phyloP scores from a whole-genome alignment of 1,140 invertebrate genomes.

The Magallana ariakensis region DNA sequence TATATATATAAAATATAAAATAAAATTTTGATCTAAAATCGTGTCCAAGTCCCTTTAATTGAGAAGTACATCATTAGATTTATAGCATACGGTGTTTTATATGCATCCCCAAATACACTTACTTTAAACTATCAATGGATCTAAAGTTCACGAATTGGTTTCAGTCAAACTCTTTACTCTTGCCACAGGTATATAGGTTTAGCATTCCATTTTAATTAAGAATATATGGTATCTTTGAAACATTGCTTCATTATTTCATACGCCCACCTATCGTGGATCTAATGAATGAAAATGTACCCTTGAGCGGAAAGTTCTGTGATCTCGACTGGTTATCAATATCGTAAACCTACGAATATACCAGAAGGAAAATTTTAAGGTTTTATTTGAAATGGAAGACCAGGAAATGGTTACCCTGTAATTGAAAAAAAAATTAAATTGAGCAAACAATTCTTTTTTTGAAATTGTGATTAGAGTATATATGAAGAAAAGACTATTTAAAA shows the following conservation, averaged over 20 bases:
- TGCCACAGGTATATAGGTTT: not conserved
- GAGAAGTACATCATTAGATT: no score
- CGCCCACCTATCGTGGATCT: slow-evolving; percentile 11
- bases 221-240: not conserved
- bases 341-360: not conserved
- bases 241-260: not conserved
- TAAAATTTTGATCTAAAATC: no score
- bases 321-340: not conserved
- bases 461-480: no score
- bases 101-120: no score
- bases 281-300: slow-evolving; percentile 12
- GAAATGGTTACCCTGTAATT: slow-evolving; percentile 5
- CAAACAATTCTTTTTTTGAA: no score
- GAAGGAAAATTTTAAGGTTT: not conserved
- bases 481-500: no score
- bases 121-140: no score
- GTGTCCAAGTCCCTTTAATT: no score
- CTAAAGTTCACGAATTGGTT: not conserved
- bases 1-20: no score
- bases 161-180: not conserved
- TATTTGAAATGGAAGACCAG: not conserved
- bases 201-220: slow-evolving; percentile 22
- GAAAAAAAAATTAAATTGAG: not conserved
- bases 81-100: no score
- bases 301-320: not conserved